These are phyloP conservation scores for Bufotes viridis DNA, from an alignment of 2,797 vertebrate genomes.

Conservation along the genomic window DNA sequence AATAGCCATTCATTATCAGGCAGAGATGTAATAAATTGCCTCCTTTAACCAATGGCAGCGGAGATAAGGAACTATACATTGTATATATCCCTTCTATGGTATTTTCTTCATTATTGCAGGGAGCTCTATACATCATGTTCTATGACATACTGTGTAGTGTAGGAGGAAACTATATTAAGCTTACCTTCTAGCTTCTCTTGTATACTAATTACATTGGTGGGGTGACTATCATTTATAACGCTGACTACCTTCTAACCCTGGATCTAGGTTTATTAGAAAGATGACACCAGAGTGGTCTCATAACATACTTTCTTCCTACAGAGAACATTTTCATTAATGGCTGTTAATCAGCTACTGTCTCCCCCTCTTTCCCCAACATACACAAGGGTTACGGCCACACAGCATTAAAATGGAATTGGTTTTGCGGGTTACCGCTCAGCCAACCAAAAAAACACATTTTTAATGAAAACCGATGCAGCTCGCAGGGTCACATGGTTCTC, in stretches of 20 bases:
- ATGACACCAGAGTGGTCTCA: not conserved
- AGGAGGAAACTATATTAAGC: constrained; percentile 10
- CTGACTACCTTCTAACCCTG: not conserved
- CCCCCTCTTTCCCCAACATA: no score
- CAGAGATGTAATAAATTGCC: not conserved
- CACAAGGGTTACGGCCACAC: no score
- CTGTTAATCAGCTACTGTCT: not conserved
- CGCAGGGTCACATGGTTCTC: no score
- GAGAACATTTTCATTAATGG: not conserved
- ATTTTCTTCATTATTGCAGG: constrained; percentile 11
- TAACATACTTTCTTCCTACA: not conserved
- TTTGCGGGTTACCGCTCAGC: no score
- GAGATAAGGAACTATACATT: not conserved
- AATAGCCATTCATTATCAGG: constrained; percentile 3
- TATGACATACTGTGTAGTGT: not conserved
- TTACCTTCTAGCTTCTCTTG: not conserved
- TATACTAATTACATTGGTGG: constrained; percentile 1
- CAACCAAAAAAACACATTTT: no score
- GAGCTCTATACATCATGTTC: not conserved
- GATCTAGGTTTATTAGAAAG: constrained; percentile 9
- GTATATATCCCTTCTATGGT: not conserved
- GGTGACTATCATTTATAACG: constrained; percentile 2
- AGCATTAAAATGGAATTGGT: no score
- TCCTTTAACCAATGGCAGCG: not conserved
- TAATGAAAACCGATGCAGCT: no score